phyloP scores from a whole-genome alignment of 2,113 vertebrate genomes.

The Steatornis caripensis region DNA sequence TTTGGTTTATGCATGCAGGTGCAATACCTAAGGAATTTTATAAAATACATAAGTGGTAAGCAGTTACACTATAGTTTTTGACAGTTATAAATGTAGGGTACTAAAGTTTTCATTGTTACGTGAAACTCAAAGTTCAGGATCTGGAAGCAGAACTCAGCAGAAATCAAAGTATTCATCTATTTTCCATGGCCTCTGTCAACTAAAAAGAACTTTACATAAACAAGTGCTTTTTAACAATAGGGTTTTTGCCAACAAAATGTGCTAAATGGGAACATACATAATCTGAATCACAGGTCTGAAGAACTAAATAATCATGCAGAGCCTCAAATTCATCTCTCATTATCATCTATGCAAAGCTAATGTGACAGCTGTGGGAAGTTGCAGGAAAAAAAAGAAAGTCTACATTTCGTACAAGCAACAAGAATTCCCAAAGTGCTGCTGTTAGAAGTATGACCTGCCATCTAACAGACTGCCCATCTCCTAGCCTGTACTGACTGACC shows the following conservation, averaged over 20 bases:
- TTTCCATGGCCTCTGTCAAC: background rate
- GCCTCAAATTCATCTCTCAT: background rate
- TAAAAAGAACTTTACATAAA: background rate
- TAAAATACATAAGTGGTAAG: background rate
- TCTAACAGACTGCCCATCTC: background rate
- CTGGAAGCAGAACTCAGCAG: background rate
- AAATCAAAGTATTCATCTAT: background rate
- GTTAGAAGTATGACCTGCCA: background rate
- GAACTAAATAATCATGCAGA: background rate
- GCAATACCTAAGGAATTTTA: background rate
- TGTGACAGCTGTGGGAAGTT: background rate
- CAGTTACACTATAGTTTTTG: background rate
- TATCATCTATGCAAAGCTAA: background rate
- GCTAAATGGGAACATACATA: background rate
- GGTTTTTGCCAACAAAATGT: background rate
- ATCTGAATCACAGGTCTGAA: background rate
- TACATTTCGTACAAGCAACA: background rate
- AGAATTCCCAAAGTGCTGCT: background rate
- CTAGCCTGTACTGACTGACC: background rate
- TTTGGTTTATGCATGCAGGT: background rate
- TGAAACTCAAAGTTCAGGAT: background rate
- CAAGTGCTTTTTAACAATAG: background rate
- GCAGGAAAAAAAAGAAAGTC: background rate
- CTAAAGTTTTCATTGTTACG: background rate
- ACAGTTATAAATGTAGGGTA: background rate